These are phyloP conservation scores for Tipula vernalis DNA, from an alignment of 2,888 invertebrate species.

Conservation along the genomic window DNA sequence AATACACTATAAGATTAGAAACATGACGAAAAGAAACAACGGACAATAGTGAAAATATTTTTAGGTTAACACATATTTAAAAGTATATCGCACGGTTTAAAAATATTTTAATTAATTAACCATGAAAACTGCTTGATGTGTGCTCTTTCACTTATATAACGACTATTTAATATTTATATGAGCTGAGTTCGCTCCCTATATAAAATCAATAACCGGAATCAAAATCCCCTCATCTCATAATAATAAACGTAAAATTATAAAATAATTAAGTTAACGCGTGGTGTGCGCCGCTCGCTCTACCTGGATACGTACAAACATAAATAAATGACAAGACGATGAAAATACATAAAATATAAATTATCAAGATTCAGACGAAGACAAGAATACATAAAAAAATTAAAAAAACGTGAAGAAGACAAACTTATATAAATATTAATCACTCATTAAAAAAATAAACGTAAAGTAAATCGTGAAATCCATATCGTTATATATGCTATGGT, in stretches of 20 bases:
- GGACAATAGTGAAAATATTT: background rate
- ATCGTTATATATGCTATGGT: no score
- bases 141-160: background rate
- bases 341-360: background rate
- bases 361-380: background rate
- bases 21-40: background rate
- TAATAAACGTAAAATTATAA: background rate
- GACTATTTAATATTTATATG: background rate
- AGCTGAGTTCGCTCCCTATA: background rate
- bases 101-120: background rate
- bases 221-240: background rate
- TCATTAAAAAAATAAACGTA: background rate
- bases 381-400: background rate
- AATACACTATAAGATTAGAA: background rate
- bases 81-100: background rate
- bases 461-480: background rate
- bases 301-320: background rate
- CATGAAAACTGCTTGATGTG: background rate
- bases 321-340: background rate
- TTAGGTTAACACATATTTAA: background rate
- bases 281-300: background rate
- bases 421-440: background rate
- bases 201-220: background rate
- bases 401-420: background rate
- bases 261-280: background rate